Evolutionary conservation across 2,797 vertebrate genomes (phyloP), one percentile per base, ranked within the genome.

Genomic region (Helicolenus hilgendorfi): DNA sequence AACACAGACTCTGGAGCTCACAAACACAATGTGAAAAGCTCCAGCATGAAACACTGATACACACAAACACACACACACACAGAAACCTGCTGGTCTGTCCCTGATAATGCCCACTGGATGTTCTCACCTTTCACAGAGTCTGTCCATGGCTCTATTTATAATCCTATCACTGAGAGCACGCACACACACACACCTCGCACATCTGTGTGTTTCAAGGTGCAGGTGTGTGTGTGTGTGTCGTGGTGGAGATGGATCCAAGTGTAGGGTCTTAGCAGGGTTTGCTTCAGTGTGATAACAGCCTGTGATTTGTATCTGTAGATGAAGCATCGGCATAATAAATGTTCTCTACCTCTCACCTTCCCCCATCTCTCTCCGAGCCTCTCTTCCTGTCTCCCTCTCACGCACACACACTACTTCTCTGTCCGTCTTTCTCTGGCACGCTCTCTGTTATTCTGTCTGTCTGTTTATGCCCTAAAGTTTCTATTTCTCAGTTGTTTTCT

Each of bases 241-340:
- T 35, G 59, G 74, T 84, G 88, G 95, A 95, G 94, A 96, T 93
- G 94, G 93, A 98, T 97, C 96, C 95, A 91, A 94, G 97, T 96
- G 97, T 96, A 98, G 96, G 97, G 95, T 96, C 96, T 96, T 89
- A 96, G 96, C 89, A 97, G 92, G 97, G 97, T 95, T 95, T 95
- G 97, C 89, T 97, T 95, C 89, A 93, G 92, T 94, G 97, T 96
- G 97, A 97, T 96, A 97, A 97, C 97, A 92, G 85, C 93, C 62
- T 87, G 90, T 83, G 93, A 96, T 97, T 95, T 84, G 15, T 95
- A 97, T 94, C 95, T 95, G 94, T 94, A 95, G 74, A 96, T 93
- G 93, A 96, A 83, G 92, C 77, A 91, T 83, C 71, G 86, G 84
- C 88, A 94, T 96, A 77, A 86, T 90, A 95, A 96, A 95, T 27